Percentiles rank a stretch among this genome's conserved stretches.
These are phyloP conservation scores for Neotoma lepida DNA, from an alignment of 2,113 vertebrate genomes.

Conservation along the genomic window DNA sequence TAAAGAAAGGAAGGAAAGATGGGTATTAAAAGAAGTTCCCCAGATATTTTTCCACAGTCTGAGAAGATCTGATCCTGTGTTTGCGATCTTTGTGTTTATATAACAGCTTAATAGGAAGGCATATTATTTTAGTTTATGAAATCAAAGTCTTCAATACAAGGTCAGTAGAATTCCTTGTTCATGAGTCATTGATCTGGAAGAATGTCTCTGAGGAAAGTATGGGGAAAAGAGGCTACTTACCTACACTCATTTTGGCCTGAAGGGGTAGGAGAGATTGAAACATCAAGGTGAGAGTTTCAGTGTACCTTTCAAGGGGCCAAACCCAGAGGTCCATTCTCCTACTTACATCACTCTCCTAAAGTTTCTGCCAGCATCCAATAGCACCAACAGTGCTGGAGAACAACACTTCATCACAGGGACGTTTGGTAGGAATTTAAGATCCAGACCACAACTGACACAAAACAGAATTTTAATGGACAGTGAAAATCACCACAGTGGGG, in stretches of 20 bases:
- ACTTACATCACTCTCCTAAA: fast-evolving
- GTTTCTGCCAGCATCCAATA: too few species aligned
- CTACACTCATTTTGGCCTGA: too few species aligned
- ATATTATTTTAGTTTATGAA: background rate
- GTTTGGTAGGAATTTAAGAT: background rate
- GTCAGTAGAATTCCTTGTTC: background rate
- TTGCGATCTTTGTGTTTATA: background rate
- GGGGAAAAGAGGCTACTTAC: fast-evolving
- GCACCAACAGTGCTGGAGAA: background rate
- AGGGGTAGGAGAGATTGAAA: fast-evolving
- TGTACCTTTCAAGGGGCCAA: background rate
- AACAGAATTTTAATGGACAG: background rate
- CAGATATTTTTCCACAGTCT: background rate
- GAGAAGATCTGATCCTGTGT: fast-evolving
- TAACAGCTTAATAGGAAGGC: background rate
- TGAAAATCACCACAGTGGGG: background rate
- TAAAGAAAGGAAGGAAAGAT: background rate
- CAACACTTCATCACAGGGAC: background rate
- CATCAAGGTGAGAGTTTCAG: background rate
- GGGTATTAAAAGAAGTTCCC: background rate
- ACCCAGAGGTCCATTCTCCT: too few species aligned
- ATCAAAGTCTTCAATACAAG: background rate
- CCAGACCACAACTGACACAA: background rate
- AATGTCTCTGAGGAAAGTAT: too few species aligned
- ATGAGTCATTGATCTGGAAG: too few species aligned